These are phyloP conservation scores for Ciconia stormi DNA, from an alignment of 2,113 vertebrate species.

Conservation along the genomic window DNA sequence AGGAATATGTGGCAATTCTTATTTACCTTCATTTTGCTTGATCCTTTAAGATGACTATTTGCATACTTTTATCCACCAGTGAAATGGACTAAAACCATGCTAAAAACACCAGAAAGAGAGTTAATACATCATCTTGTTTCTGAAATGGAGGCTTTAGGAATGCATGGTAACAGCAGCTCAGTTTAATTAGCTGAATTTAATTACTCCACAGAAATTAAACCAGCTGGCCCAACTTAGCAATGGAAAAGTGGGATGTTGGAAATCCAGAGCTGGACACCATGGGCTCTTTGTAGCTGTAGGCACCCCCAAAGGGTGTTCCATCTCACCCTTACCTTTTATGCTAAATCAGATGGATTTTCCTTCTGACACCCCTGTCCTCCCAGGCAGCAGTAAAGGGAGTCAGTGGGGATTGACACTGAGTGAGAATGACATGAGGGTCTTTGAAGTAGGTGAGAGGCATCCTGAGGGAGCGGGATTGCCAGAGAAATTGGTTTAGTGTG, in stretches of 20 bases:
- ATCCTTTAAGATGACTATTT: slow-evolving; percentile 1
- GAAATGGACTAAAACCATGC: background rate
- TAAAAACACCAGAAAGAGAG: background rate
- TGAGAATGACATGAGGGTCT: background rate
- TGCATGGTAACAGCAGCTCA: slow-evolving; percentile 2
- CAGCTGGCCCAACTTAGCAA: background rate
- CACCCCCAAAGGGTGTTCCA: background rate
- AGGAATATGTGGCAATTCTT: background rate
- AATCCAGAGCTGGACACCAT: background rate
- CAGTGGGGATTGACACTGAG: background rate
- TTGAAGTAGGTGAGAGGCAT: background rate
- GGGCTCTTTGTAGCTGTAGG: background rate
- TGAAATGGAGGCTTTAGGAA: background rate
- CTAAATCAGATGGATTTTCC: background rate
- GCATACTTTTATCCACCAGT: background rate
- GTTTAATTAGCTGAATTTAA: slow-evolving; percentile 42
- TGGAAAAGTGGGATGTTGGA: background rate
- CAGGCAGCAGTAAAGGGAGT: background rate
- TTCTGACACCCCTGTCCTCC: background rate
- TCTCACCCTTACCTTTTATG: background rate
- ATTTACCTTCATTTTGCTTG: background rate
- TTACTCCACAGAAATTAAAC: slow-evolving; percentile 28
- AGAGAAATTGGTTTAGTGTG: background rate
- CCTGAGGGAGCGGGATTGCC: background rate
- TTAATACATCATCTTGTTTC: slow-evolving; percentile 2